Evolutionary conservation across 2,113 vertebrate species (phyloP).

Genomic region (Xerus inauris): DNA sequence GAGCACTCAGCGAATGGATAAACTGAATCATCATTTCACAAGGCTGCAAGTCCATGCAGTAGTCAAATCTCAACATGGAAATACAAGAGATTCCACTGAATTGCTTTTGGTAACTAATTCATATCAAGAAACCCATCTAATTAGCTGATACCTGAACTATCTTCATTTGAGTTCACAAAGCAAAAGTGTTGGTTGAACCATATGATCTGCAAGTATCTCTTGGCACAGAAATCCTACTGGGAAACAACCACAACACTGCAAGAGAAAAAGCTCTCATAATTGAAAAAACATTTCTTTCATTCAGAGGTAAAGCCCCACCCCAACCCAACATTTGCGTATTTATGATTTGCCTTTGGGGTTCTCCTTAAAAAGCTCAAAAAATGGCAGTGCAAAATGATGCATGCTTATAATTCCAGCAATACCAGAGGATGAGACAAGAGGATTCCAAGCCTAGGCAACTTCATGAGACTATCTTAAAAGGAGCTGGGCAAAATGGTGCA

Average conservation of each 20-base stretch:
- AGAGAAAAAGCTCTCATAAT: neutral
- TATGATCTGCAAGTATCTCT: neutral
- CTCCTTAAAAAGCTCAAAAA: neutral
- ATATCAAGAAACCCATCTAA: neutral
- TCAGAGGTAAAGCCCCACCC: neutral
- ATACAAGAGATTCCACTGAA: neutral
- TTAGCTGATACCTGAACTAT: neutral
- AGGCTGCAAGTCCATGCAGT: conserved; percentile 48
- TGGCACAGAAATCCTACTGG: neutral
- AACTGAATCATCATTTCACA: conserved; percentile 83
- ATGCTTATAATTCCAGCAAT: no score
- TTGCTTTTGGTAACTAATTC: neutral
- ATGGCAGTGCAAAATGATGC: no score
- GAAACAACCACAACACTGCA: neutral
- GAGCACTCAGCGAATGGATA: conserved; percentile 82
- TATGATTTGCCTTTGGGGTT: neutral
- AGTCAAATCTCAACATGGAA: neutral
- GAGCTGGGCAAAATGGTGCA: no score
- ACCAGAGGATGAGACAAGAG: no score
- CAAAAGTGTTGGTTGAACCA: neutral
- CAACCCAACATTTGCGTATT: neutral
- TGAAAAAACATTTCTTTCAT: neutral
- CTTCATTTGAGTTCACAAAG: conserved; percentile 3
- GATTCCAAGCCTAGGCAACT: no score
- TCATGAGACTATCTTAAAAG: no score